These are phyloP conservation scores for Spongia lamella DNA, from an alignment of 37 sponge, comb jelly and placozoan genomes.

Conservation along the genomic window DNA sequence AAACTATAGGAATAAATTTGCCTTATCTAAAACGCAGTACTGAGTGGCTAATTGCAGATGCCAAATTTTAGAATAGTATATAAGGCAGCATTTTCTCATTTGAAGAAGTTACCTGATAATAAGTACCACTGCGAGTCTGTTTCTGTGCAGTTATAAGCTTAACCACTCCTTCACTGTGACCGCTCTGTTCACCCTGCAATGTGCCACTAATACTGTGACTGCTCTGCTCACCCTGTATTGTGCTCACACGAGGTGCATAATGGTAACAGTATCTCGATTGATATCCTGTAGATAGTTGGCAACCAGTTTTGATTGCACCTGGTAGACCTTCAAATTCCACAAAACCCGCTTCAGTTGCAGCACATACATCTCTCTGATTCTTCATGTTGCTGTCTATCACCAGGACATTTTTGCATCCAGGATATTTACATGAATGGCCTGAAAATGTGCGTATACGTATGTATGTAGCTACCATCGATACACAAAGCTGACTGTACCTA, in stretches of 20 bases:
- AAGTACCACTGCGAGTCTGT: background rate
- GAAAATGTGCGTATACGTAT: too few relatives aligned
- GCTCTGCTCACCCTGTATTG: too few relatives aligned
- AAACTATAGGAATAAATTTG: too few relatives aligned
- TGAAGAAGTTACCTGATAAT: constrained; percentile 9
- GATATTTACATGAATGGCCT: constrained; percentile 4
- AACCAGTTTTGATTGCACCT: constrained; percentile 13
- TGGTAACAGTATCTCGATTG: background rate
- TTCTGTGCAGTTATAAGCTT: background rate
- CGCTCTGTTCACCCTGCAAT: too few relatives aligned
- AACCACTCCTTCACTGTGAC: background rate
- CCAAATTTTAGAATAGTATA: too few relatives aligned
- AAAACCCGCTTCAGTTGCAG: constrained; percentile 16
- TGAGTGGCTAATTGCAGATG: too few relatives aligned
- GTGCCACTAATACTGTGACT: background rate
- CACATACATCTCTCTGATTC: constrained; percentile 20
- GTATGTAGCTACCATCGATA: too few relatives aligned
- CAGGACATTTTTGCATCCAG: constrained; percentile 4
- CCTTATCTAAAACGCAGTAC: too few relatives aligned
- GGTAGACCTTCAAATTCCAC: constrained; percentile 1
- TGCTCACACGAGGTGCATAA: background rate
- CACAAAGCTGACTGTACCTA: too few relatives aligned
- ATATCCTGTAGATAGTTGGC: background rate
- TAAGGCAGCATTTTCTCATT: too few relatives aligned
- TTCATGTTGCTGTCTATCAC: constrained; percentile 21